Evolutionary conservation across 2,797 vertebrate species (phyloP).

Genomic region (Valencia hispanica): DNA sequence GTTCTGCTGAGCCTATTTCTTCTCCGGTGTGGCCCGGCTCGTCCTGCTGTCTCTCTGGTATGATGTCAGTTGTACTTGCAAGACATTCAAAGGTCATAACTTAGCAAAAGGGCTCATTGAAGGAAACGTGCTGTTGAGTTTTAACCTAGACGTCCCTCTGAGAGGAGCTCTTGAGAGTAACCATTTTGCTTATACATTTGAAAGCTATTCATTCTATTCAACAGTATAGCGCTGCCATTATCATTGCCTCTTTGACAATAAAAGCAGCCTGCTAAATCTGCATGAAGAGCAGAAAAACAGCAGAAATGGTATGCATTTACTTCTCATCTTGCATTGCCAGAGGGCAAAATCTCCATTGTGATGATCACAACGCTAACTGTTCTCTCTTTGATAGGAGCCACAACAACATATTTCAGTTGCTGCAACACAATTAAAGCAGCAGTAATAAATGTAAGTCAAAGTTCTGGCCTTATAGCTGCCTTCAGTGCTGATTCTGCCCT

Average conservation of each 20-base stretch:
- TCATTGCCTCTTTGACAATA: constrained; percentile 18
- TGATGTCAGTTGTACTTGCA: constrained; percentile 47
- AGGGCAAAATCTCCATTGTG: constrained; percentile 25
- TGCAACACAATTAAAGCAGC: constrained; percentile 44
- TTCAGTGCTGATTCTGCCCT: constrained; percentile 28
- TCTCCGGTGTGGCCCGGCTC: constrained; percentile 45
- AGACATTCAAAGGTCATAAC: constrained; percentile 65
- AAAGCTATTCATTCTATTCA: constrained; percentile 53
- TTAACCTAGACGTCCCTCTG: constrained; percentile 44
- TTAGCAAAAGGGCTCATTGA: constrained; percentile 57
- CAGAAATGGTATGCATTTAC: constrained; percentile 3
- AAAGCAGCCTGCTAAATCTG: constrained; percentile 9
- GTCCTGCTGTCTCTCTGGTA: constrained; percentile 38
- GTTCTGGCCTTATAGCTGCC: constrained; percentile 28
- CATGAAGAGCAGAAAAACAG: constrained; percentile 21
- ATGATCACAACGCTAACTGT: constrained; percentile 10
- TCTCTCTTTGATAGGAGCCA: constrained; percentile 13
- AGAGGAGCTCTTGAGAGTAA: constrained; percentile 57
- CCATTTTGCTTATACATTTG: constrained; percentile 46
- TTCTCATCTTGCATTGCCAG: neutral
- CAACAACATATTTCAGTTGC: constrained; percentile 26
- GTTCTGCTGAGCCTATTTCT: constrained; percentile 44
- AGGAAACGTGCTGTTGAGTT: constrained; percentile 52
- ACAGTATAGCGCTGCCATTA: constrained; percentile 10
- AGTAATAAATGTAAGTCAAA: constrained; percentile 28